Evolutionary conservation across 1,140 invertebrate species (phyloP).

Genomic region (Gonatopus flavifemur): DNA sequence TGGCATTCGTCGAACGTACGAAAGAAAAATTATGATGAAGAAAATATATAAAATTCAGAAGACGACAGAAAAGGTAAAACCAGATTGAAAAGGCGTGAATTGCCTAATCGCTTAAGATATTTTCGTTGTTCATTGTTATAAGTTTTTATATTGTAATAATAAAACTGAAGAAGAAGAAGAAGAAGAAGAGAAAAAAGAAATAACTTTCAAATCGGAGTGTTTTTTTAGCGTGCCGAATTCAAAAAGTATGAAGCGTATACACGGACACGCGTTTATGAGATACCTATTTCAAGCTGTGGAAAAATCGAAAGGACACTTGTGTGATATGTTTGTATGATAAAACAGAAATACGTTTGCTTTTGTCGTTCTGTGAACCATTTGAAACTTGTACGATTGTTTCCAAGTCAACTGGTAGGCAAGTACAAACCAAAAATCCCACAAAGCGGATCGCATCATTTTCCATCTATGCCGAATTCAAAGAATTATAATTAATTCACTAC

Average conservation of each 20-base stretch:
- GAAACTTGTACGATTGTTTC: no score
- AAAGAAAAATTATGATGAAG: not conserved
- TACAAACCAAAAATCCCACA: no score
- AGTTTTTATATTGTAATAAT: conserved; percentile 18
- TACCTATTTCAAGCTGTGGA: not conserved
- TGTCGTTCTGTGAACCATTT: no score
- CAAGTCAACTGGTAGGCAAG: no score
- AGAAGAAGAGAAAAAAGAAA: no score
- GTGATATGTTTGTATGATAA: not conserved
- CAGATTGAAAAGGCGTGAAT: conserved; percentile 1
- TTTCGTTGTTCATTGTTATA: conserved; percentile 20
- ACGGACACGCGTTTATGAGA: not conserved
- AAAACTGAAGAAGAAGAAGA: no score
- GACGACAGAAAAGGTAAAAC: not conserved
- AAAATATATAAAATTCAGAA: not conserved
- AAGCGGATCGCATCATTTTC: no score
- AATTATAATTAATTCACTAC: no score
- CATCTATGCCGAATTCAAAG: no score
- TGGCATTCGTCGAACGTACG: no score
- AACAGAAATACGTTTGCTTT: no score
- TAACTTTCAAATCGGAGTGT: conserved; percentile 15
- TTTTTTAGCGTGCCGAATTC: conserved; percentile 19
- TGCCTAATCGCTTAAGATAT: conserved; percentile 6
- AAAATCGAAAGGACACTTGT: not conserved
- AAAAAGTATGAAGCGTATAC: not conserved